Evolutionary conservation across 2,888 invertebrate genomes (phyloP).

Genomic region (Drosophila borborema): DNA sequence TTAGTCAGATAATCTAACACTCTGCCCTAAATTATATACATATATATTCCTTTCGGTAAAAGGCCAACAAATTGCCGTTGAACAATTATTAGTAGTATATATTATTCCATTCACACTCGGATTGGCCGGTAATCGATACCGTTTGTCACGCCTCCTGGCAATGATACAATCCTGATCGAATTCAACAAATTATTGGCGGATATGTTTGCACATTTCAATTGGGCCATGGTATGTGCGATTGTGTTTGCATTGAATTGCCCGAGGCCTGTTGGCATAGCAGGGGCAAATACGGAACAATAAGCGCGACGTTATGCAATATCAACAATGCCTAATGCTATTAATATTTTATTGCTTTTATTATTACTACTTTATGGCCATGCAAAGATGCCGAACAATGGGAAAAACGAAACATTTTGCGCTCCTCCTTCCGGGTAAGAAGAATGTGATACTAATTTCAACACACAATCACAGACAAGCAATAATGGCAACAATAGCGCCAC

Average conservation of each 20-base stretch:
- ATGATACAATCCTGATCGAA: conserved; percentile 54
- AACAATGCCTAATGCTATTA: conserved; percentile 70
- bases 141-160: conserved; percentile 20
- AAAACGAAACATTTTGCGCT: conserved; percentile 43
- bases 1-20: not conserved
- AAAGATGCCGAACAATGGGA: conserved; percentile 61
- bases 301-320: conserved; percentile 30
- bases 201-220: conserved; percentile 62
- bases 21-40: not conserved
- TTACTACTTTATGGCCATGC: conserved; percentile 56
- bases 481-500: conserved; percentile 33
- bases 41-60: too few species aligned
- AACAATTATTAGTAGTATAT: not conserved
- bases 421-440: conserved; percentile 57
- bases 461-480: conserved; percentile 41
- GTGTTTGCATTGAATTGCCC: conserved; percentile 2
- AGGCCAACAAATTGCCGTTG: not conserved
- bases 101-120: conserved; percentile 4
- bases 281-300: conserved; percentile 49
- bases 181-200: conserved; percentile 64
- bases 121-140: conserved; percentile 46
- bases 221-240: conserved; percentile 1
- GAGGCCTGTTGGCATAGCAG: conserved; percentile 34
- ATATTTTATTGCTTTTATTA: conserved; percentile 74
- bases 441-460: conserved; percentile 48